Conservation (phyloP, 2,113 vertebrate species). For the Motacilla tschutschensis region DNA sequence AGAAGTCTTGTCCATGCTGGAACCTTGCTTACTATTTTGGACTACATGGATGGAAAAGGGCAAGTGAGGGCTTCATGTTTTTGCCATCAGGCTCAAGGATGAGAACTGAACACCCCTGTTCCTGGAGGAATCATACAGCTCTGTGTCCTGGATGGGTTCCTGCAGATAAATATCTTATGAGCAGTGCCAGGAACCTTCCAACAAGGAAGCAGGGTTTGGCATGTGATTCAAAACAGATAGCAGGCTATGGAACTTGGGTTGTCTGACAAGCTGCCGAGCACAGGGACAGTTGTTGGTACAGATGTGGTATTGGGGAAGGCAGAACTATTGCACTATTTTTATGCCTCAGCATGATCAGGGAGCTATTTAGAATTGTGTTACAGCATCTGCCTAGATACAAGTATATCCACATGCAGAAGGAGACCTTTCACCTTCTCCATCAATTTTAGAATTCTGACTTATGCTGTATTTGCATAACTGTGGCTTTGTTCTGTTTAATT, state of each 20-base stretch:
- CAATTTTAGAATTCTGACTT: background rate
- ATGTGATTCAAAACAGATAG: background rate
- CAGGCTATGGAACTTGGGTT: background rate
- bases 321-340: background rate
- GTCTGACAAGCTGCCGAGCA: background rate
- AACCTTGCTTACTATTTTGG: background rate
- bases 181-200: background rate
- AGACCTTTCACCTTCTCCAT: background rate
- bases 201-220: background rate
- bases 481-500: background rate
- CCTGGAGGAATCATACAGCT: rapidly evolving
- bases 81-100: background rate
- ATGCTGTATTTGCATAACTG: background rate
- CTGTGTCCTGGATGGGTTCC: background rate
- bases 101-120: rapidly evolving
- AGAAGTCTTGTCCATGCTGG: background rate
- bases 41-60: background rate
- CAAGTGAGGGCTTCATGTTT: background rate
- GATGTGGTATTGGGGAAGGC: background rate
- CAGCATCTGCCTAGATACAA: background rate
- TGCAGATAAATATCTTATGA: background rate
- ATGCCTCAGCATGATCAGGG: background rate
- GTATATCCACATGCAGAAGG: background rate
- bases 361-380: background rate
- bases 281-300: background rate